These are phyloP conservation scores for Cossypha dichroa DNA, from an alignment of 2,797 vertebrate species.

Conservation along the genomic window DNA sequence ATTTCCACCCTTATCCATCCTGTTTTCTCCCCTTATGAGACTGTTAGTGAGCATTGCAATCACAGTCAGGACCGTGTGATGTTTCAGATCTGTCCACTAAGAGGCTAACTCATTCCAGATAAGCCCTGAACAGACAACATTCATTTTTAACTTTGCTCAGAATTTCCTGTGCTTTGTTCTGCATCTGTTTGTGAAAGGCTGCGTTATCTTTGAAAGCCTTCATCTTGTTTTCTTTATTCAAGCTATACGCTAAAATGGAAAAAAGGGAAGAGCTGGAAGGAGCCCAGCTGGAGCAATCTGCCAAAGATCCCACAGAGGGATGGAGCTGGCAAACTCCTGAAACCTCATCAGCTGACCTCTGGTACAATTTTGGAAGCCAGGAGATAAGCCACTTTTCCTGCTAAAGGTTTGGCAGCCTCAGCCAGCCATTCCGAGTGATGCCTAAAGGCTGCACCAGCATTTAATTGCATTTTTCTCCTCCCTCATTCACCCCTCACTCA, in stretches of 20 bases:
- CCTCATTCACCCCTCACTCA: background rate
- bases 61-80: background rate
- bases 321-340: conserved; percentile 50
- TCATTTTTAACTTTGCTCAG: conserved; percentile 53
- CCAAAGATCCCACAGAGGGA: conserved; percentile 34
- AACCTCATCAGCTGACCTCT: conserved; percentile 46
- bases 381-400: conserved; percentile 29
- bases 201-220: conserved; percentile 51
- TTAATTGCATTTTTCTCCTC: background rate
- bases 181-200: conserved; percentile 47
- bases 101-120: conserved; percentile 59
- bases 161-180: conserved; percentile 70
- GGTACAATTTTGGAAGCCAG: conserved; percentile 15
- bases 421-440: background rate
- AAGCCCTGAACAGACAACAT: conserved; percentile 40
- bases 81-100: conserved; percentile 48
- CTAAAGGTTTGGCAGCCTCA: background rate
- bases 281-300: conserved; percentile 62
- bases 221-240: conserved; percentile 59
- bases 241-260: conserved; percentile 19
- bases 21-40: background rate
- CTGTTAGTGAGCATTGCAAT: background rate
- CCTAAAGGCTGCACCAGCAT: background rate
- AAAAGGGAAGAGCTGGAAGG: conserved; percentile 63
- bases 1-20: background rate